These are phyloP conservation scores for Drosophila lacertosa DNA, from an alignment of 1,140 invertebrate species.

Conservation along the genomic window DNA sequence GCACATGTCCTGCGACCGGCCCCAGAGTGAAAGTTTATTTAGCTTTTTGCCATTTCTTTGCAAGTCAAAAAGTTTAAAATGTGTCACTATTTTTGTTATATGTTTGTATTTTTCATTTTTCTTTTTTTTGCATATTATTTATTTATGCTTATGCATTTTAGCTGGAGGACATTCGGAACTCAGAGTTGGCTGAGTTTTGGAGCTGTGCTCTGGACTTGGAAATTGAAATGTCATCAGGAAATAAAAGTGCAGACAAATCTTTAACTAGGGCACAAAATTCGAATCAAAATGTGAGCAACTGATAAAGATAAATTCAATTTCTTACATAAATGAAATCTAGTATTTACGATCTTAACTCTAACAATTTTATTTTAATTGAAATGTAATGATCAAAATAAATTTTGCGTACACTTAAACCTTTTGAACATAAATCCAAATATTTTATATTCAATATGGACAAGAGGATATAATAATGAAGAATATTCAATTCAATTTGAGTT, in stretches of 20 bases:
- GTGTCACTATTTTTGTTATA: slow-evolving; percentile 48
- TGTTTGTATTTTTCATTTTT: slow-evolving; percentile 29
- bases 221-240: slow-evolving; percentile 49
- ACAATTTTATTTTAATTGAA: neutral
- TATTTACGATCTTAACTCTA: neutral
- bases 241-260: neutral
- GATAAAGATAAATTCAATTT: neutral
- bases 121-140: slow-evolving; percentile 4
- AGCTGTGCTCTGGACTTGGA: slow-evolving; percentile 36
- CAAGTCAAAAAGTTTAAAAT: slow-evolving; percentile 59
- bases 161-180: neutral
- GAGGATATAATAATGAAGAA: no score
- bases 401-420: no score
- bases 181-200: slow-evolving; percentile 12
- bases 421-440: no score
- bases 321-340: neutral
- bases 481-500: no score
- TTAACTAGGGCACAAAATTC: neutral
- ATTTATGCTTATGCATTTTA: neutral
- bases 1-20: slow-evolving; percentile 31
- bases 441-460: no score
- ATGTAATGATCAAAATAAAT: no score
- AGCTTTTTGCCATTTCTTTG: slow-evolving; percentile 21
- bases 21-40: slow-evolving; percentile 55
- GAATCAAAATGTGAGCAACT: slow-evolving; percentile 23